phyloP scores from a whole-genome alignment of 2,797 vertebrate species.

The Arctocebus calabarensis region DNA sequence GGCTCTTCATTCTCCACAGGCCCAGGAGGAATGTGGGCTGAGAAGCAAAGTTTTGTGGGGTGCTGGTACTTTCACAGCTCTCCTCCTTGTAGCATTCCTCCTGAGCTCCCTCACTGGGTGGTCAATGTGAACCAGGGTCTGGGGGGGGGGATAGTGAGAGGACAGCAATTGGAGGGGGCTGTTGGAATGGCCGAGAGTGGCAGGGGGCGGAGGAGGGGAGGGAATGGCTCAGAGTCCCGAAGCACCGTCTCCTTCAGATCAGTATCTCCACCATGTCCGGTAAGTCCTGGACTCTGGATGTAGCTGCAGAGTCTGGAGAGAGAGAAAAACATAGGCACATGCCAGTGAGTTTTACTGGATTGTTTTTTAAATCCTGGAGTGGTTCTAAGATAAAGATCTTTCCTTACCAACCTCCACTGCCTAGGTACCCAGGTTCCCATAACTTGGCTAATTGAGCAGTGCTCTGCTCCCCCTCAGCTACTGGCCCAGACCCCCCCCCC shows the following conservation, averaged over 20 bases:
- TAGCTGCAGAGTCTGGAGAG: slow-evolving; percentile 72
- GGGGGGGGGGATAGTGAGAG: not conserved
- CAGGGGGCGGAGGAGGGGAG: slow-evolving; percentile 32
- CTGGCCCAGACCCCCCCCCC: not conserved
- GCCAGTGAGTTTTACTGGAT: not conserved
- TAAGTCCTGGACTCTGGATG: slow-evolving; percentile 84
- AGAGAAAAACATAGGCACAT: slow-evolving; percentile 30
- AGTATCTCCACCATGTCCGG: slow-evolving; percentile 91
- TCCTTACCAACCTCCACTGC: not conserved
- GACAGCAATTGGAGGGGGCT: not conserved
- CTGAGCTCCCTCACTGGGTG: not conserved
- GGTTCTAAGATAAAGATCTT: not conserved
- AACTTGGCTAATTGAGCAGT: not conserved
- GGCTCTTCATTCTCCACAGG: not conserved
- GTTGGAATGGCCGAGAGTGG: slow-evolving; percentile 1
- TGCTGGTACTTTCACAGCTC: not conserved
- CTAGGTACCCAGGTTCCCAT: not conserved
- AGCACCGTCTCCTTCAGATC: slow-evolving; percentile 83
- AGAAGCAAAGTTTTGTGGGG: slow-evolving; percentile 14
- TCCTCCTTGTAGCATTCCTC: not conserved
- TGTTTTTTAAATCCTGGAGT: not conserved
- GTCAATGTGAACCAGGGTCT: not conserved
- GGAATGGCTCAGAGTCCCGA: not conserved
- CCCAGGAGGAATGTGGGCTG: not conserved
- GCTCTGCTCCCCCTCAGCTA: not conserved